Percentiles rank a stretch among this genome's conserved stretches.
phyloP scores from a whole-genome alignment of 1,140 invertebrate genomes.

The Eueides isabella region DNA sequence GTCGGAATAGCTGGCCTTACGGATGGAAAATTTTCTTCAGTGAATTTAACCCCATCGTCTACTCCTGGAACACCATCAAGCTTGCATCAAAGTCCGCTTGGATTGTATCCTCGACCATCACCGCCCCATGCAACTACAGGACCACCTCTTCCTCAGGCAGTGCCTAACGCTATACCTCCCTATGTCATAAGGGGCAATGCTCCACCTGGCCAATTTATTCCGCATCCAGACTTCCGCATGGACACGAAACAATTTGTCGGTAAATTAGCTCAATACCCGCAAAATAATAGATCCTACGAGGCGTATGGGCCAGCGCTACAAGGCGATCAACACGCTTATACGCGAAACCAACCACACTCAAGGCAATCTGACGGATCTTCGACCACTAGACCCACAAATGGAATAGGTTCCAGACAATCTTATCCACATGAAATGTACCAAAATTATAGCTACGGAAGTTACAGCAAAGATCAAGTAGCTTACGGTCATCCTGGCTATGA shows the following conservation, averaged over 20 bases:
- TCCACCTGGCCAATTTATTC: slow-evolving; percentile 72
- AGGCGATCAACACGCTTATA: slow-evolving; percentile 65
- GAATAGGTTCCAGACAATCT: slow-evolving; percentile 59
- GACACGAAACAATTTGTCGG: slow-evolving; percentile 78
- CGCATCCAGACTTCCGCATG: slow-evolving; percentile 76
- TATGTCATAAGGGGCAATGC: slow-evolving; percentile 82
- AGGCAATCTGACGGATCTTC: slow-evolving; percentile 64
- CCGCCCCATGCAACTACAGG: slow-evolving; percentile 83
- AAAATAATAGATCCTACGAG: slow-evolving; percentile 69
- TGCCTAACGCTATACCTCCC: slow-evolving; percentile 82
- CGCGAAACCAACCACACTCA: slow-evolving; percentile 61
- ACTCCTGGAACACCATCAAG: slow-evolving; percentile 85
- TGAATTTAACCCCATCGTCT: slow-evolving; percentile 85
- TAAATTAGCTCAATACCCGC: slow-evolving; percentile 77
- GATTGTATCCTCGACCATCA: slow-evolving; percentile 84
- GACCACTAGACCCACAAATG: slow-evolving; percentile 59
- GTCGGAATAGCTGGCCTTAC: slow-evolving; percentile 57
- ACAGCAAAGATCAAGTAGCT: slow-evolving; percentile 74
- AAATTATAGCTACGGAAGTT: slow-evolving; percentile 76
- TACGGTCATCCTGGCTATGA: slow-evolving; percentile 77
- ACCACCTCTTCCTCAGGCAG: slow-evolving; percentile 83
- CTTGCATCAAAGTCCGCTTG: slow-evolving; percentile 82
- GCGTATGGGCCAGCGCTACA: slow-evolving; percentile 58
- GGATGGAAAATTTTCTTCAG: slow-evolving; percentile 81
- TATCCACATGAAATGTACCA: slow-evolving; percentile 83